phyloP scores from a whole-genome alignment of 2,113 vertebrate species.

The Ptyas mucosa region DNA sequence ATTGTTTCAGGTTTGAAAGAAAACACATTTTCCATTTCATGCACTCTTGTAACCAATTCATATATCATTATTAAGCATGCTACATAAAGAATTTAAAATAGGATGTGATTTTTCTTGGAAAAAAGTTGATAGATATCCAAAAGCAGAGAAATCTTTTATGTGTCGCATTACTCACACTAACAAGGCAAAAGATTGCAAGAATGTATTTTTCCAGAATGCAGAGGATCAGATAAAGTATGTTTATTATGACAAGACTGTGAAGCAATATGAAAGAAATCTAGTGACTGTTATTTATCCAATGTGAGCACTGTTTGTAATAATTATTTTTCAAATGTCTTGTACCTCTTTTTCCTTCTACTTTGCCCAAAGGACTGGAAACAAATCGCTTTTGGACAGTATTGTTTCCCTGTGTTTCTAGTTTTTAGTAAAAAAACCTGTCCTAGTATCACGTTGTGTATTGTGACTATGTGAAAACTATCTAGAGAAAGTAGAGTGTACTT shows the following conservation, averaged over 20 bases:
- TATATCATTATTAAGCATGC: not conserved
- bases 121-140: not conserved
- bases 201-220: not conserved
- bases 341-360: not conserved
- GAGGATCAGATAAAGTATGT: not conserved
- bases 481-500: not conserved
- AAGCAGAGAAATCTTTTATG: not conserved
- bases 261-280: not conserved
- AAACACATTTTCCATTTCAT: not conserved
- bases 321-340: not conserved
- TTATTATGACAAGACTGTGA: not conserved
- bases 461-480: not conserved
- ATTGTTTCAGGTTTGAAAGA: not conserved
- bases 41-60: not conserved
- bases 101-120: not conserved
- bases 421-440: not conserved
- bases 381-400: not conserved
- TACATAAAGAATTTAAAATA: not conserved
- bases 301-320: not conserved
- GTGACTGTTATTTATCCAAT: not conserved
- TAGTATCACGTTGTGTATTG: not conserved
- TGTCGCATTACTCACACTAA: not conserved
- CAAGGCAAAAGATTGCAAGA: not conserved
- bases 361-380: not conserved
- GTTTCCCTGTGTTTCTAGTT: not conserved